phyloP scores from a whole-genome alignment of 2,888 invertebrate genomes.

The Oscheius myriophilus region DNA sequence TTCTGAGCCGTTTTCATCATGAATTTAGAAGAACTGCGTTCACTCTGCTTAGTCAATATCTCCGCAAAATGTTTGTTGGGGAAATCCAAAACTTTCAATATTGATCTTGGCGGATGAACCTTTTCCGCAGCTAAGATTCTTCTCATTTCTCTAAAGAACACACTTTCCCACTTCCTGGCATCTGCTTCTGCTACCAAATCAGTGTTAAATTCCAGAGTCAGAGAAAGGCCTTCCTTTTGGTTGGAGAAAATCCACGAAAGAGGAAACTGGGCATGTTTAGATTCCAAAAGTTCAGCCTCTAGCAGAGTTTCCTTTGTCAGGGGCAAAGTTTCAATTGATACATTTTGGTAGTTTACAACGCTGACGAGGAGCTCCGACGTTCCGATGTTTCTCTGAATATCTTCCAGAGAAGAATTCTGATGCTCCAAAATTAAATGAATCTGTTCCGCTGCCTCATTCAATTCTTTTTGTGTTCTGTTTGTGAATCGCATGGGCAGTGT shows the following conservation, averaged over 20 bases:
- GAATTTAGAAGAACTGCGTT: too few relatives aligned
- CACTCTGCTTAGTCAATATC: background rate
- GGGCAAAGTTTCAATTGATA: background rate
- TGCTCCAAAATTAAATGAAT: slow-evolving; percentile 5
- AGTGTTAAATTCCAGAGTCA: slow-evolving; percentile 15
- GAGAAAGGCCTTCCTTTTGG: background rate
- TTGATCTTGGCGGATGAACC: background rate
- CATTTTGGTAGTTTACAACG: slow-evolving; percentile 21
- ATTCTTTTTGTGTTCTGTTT: background rate
- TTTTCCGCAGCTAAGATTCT: background rate
- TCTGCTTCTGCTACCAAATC: background rate
- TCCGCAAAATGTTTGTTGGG: background rate
- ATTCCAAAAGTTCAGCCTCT: background rate
- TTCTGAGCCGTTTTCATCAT: background rate
- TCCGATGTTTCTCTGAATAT: background rate
- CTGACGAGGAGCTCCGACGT: slow-evolving; percentile 2
- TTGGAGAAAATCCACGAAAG: slow-evolving; percentile 23
- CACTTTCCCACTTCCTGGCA: background rate
- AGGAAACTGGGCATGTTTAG: slow-evolving; percentile 4
- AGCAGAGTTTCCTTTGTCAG: background rate
- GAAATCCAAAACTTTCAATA: background rate
- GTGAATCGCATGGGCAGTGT: slow-evolving; percentile 41
- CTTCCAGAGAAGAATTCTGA: slow-evolving; percentile 8
- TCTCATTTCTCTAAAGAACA: slow-evolving; percentile 5
- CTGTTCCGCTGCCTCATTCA: background rate